Evolutionary conservation across 1,140 invertebrate genomes (phyloP).

Genomic region (Plutomurus gul): DNA sequence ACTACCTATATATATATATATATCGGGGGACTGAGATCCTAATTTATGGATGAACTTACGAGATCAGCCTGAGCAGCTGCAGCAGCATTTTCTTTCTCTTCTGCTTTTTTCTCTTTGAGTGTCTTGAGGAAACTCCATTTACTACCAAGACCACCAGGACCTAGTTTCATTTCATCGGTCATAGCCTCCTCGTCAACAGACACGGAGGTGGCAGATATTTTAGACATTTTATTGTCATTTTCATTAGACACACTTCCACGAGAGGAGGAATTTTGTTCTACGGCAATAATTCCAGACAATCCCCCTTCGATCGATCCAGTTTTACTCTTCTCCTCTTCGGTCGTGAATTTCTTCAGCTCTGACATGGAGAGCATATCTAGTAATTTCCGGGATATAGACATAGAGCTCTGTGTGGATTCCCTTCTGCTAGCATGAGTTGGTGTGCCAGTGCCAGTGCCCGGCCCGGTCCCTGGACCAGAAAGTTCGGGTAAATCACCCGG

Average conservation of each 20-base stretch:
- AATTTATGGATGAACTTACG: conserved; percentile 40
- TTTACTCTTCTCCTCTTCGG: conserved; percentile 39
- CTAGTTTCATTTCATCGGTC: conserved; percentile 61
- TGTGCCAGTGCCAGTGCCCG: conserved; percentile 40
- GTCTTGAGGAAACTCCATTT: conserved; percentile 90
- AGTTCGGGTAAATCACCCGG: conserved; percentile 22
- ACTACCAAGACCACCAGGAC: conserved; percentile 64
- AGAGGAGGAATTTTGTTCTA: not conserved
- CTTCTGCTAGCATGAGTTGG: conserved; percentile 39
- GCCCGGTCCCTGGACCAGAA: not conserved
- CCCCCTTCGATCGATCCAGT: conserved; percentile 39
- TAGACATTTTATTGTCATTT: conserved; percentile 28
- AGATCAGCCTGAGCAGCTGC: conserved; percentile 48
- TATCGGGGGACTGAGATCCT: not conserved
- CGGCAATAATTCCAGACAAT: conserved; percentile 32
- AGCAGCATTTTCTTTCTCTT: conserved; percentile 67
- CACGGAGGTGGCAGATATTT: conserved; percentile 33
- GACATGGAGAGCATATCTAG: conserved; percentile 54
- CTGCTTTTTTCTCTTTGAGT: conserved; percentile 83
- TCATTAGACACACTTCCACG: conserved; percentile 21
- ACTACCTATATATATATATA: not conserved
- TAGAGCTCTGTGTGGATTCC: conserved; percentile 46
- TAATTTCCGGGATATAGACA: conserved; percentile 52
- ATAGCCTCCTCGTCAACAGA: conserved; percentile 50
- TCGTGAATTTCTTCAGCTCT: conserved; percentile 49